Evolutionary conservation across 2,797 vertebrate genomes (phyloP).

Genomic region (Sardinella longiceps): DNA sequence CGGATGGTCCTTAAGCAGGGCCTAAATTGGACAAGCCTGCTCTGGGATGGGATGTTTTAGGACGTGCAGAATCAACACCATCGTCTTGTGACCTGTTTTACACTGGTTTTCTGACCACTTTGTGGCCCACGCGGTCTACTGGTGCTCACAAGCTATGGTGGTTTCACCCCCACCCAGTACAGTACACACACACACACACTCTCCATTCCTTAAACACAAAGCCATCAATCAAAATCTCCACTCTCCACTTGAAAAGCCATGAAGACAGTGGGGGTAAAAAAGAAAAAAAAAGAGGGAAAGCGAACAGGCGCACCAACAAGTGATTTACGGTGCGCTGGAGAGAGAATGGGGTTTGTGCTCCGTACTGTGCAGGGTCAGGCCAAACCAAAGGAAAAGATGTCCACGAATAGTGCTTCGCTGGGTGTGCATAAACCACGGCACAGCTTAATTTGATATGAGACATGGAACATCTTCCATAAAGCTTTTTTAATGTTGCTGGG

Average conservation of each 20-base stretch:
- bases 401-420: not conserved
- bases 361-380: not conserved
- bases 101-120: not conserved
- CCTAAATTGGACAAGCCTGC: not conserved
- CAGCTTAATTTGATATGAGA: constrained; percentile 1
- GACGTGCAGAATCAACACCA: not conserved
- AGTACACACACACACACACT: too few relatives aligned
- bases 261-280: not conserved
- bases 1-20: not conserved
- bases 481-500: not conserved
- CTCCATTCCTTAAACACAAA: not conserved
- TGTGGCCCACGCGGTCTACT: not conserved
- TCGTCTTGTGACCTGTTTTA: not conserved
- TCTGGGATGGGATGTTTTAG: not conserved
- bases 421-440: constrained; percentile 7
- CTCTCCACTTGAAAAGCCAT: not conserved
- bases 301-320: not conserved
- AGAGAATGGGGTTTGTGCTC: not conserved
- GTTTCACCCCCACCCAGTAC: not conserved
- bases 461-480: not conserved
- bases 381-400: not conserved
- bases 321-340: not conserved
- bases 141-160: not conserved
- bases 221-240: not conserved
- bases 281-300: not conserved